Percentiles rank a stretch among this genome's conserved stretches.
Conservation (phyloP, 2,888 invertebrate species). For the Campoplex nolae region DNA sequence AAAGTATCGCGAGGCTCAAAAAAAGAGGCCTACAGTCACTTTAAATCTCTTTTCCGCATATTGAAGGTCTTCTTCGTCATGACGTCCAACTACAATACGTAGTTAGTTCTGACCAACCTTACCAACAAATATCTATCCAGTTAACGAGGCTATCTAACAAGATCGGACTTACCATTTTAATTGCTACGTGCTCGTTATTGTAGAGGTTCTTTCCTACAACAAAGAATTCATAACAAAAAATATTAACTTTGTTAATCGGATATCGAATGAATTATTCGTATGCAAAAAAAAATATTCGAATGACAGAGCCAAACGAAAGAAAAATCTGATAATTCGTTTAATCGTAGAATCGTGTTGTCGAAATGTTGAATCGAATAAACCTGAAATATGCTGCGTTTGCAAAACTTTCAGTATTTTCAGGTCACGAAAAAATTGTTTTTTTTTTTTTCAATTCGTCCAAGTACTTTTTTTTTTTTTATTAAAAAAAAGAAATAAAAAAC, state of each 20-base stretch:
- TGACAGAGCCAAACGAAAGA: neutral
- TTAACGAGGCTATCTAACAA: constrained; percentile 48
- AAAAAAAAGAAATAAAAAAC: neutral
- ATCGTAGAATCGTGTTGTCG: too few species aligned
- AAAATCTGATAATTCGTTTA: neutral
- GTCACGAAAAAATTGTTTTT: too few species aligned
- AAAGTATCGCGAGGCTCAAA: constrained; percentile 29
- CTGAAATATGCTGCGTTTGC: too few species aligned
- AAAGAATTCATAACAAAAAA: constrained; percentile 76
- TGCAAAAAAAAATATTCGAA: neutral
- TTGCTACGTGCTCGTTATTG: constrained; percentile 99
- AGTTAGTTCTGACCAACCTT: constrained; percentile 36
- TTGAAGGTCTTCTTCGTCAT: constrained; percentile 62
- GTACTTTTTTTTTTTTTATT: neutral
- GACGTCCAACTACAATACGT: constrained; percentile 41
- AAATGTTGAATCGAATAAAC: too few species aligned
- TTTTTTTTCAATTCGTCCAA: too few species aligned
- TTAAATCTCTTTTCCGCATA: constrained; percentile 63
- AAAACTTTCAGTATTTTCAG: neutral
- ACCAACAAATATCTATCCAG: constrained; percentile 54
- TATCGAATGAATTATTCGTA: neutral
- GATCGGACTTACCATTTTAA: constrained; percentile 93
- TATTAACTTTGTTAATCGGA: neutral
- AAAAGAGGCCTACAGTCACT: constrained; percentile 41
- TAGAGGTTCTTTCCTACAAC: constrained; percentile 99